Evolutionary conservation across 2,113 vertebrate species (phyloP).

Genomic region (Mormyrus iriodes): DNA sequence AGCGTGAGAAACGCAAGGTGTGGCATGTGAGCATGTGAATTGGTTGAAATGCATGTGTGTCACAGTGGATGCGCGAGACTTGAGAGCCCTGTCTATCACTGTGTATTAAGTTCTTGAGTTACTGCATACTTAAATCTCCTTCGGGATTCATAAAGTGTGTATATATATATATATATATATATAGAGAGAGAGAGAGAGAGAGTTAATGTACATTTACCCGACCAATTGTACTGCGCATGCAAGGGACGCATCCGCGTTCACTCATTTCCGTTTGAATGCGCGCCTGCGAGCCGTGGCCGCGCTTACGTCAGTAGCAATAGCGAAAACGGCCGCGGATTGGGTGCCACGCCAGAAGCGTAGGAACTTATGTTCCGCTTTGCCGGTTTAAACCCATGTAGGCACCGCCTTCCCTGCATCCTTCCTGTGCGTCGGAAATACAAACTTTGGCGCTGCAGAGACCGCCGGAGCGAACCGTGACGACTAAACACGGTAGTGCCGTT

Average conservation of each 20-base stretch:
- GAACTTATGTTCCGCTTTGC: neutral
- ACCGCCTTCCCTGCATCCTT: neutral
- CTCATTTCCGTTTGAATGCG: neutral
- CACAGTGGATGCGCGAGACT: no score
- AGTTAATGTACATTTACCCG: neutral
- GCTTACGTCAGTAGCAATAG: neutral
- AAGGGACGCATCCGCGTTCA: neutral
- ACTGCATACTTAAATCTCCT: no score
- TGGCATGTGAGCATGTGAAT: no score
- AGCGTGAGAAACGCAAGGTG: no score
- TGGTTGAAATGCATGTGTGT: no score
- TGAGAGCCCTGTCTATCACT: no score
- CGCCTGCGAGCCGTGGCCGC: neutral
- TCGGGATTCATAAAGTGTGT: no score
- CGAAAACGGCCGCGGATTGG: neutral
- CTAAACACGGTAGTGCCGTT: neutral
- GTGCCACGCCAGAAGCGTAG: neutral
- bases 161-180: no score
- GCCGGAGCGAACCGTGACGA: neutral
- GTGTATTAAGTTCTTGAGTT: no score
- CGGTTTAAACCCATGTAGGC: neutral
- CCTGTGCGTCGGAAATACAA: neutral
- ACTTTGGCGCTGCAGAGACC: neutral
- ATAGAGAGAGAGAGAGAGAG: no score
- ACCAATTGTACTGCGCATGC: neutral